Evolutionary conservation across 2,113 vertebrate species (phyloP), one percentile per base, ranked within the genome.

Genomic region (Piaya cayana): DNA sequence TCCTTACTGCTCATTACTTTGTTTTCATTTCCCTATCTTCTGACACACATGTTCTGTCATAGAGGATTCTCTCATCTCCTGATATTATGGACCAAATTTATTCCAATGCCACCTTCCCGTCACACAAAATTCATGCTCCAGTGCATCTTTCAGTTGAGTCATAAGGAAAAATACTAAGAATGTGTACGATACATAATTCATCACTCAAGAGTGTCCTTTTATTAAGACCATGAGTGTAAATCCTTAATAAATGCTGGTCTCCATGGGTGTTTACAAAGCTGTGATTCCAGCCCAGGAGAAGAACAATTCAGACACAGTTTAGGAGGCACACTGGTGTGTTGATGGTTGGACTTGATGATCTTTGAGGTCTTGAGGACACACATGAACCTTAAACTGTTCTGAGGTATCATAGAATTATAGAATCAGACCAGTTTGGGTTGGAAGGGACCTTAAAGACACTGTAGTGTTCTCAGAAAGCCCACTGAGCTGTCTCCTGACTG

Each of bases 1-100:
- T 88, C 64, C 80, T 86, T 16, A 5, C 11, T 63, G 27, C 84
- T 88, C 36, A 53, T 77, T 58, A 50, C 47, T 75, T 86, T 58
- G 76, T 42, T 95, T 96, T 91, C 16, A 14, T 62, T 95, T 95
- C 93, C 83, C 83, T 95, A 91, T 95, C 95, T 91, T 78, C 83
- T 86, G 86, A 32, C 86, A 72, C 17, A n/a, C 36, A 6, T 52
- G 29, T 65, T 88, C 36, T 0, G 0, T 72, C 86, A 53, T 0
- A 18, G 55, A 6, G 65, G 80, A 69, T 95, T 18, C 59, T 93
- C 83, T 96, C 76, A 81, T 92, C 86, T 88, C 36, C 32, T 5
- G 55, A 49, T 65, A 52, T 86, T 72, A 82, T 19, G 39, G 95
- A 18, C 27, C 17, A 81, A 77, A 83, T 92, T 88, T 77, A 92